Evolutionary conservation across 2,888 invertebrate genomes (phyloP).

Genomic region (Carcina quercana): DNA sequence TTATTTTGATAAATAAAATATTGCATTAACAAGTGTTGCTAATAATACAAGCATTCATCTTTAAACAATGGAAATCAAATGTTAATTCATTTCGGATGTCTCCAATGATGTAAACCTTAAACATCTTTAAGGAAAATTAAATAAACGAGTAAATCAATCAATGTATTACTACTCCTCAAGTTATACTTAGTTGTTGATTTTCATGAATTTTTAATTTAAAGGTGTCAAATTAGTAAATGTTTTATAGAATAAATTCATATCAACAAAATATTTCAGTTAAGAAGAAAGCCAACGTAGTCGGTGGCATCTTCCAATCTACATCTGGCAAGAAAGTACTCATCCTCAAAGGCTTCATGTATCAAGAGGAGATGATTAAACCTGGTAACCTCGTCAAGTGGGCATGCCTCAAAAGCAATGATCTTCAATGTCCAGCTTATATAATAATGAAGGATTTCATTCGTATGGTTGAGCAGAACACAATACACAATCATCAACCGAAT

Average conservation of each 20-base stretch:
- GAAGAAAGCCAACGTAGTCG: conserved; percentile 24
- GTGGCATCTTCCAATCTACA: conserved; percentile 28
- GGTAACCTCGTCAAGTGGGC: conserved; percentile 12
- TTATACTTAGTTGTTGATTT: too few species aligned
- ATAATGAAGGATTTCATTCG: conserved; percentile 21
- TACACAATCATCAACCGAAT: conserved; percentile 23
- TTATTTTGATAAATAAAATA: too few species aligned
- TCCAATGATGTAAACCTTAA: too few species aligned
- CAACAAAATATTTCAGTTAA: too few species aligned
- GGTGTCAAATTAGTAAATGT: too few species aligned
- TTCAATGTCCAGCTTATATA: conserved; percentile 25
- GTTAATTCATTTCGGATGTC: too few species aligned
- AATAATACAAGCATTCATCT: background rate
- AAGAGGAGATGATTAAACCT: conserved; percentile 16
- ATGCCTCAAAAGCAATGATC: conserved; percentile 4
- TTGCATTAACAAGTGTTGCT: background rate
- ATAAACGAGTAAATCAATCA: too few species aligned
- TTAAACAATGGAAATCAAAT: too few species aligned
- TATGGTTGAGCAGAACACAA: conserved; percentile 18
- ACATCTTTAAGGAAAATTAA: too few species aligned
- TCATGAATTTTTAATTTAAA: too few species aligned
- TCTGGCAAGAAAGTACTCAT: conserved; percentile 26
- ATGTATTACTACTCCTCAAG: too few species aligned
- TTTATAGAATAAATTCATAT: too few species aligned
- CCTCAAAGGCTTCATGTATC: conserved; percentile 26